Percentiles rank a stretch among this genome's conserved stretches.
These are phyloP conservation scores for Neodon shergylaensis DNA, from an alignment of 2,113 vertebrate genomes.

Conservation along the genomic window DNA sequence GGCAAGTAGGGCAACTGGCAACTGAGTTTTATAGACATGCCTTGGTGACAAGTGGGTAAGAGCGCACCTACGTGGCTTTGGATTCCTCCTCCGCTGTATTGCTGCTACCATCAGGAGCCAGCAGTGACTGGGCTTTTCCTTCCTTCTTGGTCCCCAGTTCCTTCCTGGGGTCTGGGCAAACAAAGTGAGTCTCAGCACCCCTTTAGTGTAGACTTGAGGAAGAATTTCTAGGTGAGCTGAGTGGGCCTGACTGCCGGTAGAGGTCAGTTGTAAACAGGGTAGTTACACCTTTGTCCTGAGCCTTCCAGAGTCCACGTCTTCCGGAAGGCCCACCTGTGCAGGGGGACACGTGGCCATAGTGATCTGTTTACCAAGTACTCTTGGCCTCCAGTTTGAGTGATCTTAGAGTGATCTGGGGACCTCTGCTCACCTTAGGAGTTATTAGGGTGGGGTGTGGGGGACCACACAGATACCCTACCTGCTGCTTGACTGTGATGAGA, in stretches of 20 bases:
- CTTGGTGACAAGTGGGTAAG: neutral
- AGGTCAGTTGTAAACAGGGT: neutral
- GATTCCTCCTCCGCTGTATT: neutral
- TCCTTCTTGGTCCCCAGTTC: conserved; percentile 63
- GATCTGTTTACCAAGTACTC: neutral
- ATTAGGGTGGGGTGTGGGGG: neutral
- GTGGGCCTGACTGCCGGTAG: neutral
- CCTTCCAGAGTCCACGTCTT: conserved; percentile 56
- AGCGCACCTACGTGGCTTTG: neutral
- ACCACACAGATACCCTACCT: neutral
- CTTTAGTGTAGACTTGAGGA: conserved; percentile 11
- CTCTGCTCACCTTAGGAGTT: neutral
- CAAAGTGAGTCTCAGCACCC: conserved; percentile 22
- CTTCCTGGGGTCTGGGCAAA: neutral
- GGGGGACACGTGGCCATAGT: neutral
- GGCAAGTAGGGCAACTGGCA: neutral
- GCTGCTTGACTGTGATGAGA: conserved; percentile 17
- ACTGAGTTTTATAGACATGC: neutral
- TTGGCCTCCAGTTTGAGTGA: too few relatives aligned
- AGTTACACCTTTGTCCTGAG: neutral
- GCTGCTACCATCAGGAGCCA: neutral
- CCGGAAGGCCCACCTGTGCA: neutral
- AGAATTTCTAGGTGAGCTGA: conserved; percentile 10
- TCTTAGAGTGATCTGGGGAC: neutral
- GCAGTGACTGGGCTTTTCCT: conserved; percentile 2